Conservation (phyloP, 2,113 vertebrate species). For the Bubo scandiacus region DNA sequence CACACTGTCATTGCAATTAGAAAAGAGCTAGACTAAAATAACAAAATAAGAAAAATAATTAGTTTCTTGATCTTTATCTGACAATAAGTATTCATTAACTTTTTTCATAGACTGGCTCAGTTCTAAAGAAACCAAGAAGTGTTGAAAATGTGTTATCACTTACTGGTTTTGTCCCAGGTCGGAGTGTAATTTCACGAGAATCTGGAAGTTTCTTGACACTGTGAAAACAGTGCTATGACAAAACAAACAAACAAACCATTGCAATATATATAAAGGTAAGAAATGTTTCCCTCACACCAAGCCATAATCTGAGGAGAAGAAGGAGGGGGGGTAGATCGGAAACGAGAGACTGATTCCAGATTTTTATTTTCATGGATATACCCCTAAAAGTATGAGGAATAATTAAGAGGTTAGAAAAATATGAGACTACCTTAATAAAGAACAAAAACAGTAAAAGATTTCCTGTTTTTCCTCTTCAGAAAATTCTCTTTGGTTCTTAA, state of each 20-base stretch:
- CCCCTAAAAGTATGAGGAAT: not conserved
- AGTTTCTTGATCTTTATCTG: not conserved
- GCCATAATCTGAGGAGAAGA: not conserved
- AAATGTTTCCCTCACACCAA: not conserved
- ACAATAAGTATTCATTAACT: no score
- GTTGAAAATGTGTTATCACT: constrained; percentile 49
- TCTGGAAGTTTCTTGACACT: constrained; percentile 91
- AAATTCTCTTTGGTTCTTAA: not conserved
- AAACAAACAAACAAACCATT: not conserved
- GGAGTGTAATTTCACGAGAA: constrained; percentile 93
- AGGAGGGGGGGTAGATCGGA: not conserved
- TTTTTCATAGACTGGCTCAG: not conserved
- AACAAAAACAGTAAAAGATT: not conserved
- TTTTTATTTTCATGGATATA: not conserved
- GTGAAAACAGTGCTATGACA: not conserved
- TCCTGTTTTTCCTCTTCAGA: no score
- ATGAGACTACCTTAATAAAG: not conserved
- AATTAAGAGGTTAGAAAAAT: not conserved
- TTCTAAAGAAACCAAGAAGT: not conserved
- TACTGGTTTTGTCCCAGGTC: constrained; percentile 91
- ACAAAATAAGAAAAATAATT: not conserved
- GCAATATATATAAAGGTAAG: not conserved
- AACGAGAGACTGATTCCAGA: not conserved
- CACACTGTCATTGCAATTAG: not conserved
- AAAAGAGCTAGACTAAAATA: not conserved